Evolutionary conservation across 2,888 invertebrate genomes (phyloP).

Genomic region (Caenorhabditis afra): DNA sequence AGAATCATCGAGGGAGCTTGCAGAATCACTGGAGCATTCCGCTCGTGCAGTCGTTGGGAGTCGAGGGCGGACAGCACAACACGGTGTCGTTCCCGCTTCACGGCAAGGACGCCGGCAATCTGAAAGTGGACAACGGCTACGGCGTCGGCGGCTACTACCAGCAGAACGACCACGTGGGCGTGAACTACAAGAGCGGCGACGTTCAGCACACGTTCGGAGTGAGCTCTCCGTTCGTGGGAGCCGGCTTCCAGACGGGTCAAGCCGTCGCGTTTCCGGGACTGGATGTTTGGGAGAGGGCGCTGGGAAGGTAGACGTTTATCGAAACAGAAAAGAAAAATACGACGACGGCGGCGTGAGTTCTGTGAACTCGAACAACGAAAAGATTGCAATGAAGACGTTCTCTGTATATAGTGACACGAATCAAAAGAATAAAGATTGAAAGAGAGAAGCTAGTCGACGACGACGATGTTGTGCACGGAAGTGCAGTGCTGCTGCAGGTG

Average conservation of each 20-base stretch:
- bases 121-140: constrained; percentile 71
- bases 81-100: constrained; percentile 65
- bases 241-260: constrained; percentile 65
- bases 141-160: constrained; percentile 70
- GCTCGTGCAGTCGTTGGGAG: constrained; percentile 74
- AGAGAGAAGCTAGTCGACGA: constrained; percentile 44
- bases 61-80: constrained; percentile 75
- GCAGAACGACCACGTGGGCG: constrained; percentile 72
- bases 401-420: constrained; percentile 20
- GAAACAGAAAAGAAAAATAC: too few species aligned
- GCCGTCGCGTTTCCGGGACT: constrained; percentile 67
- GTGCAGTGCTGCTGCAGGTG: constrained; percentile 64
- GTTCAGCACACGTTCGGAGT: constrained; percentile 69
- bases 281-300: constrained; percentile 66
- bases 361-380: constrained; percentile 1
- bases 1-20: neutral
- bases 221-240: constrained; percentile 66
- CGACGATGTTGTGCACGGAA: constrained; percentile 48
- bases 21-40: constrained; percentile 72
- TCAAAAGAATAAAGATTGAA: constrained; percentile 1
- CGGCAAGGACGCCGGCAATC: constrained; percentile 59
- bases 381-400: constrained; percentile 5
- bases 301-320: constrained; percentile 35
- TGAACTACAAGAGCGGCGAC: constrained; percentile 63
- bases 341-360: constrained; percentile 9